These are phyloP conservation scores for Chitala chitala DNA, from an alignment of 2,113 vertebrate genomes.

Conservation along the genomic window DNA sequence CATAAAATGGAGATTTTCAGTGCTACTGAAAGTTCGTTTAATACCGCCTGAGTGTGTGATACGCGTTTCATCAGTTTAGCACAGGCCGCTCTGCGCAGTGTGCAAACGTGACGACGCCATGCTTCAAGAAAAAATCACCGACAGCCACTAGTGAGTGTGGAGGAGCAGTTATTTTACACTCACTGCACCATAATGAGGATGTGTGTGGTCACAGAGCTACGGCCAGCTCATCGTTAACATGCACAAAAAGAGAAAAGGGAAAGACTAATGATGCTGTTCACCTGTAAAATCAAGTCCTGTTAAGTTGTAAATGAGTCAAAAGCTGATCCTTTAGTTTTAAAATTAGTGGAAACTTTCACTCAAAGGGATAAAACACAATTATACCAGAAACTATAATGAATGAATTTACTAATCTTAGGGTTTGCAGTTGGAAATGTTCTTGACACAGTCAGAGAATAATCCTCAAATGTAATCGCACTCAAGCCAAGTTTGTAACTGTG, in stretches of 20 bases:
- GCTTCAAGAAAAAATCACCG: neutral
- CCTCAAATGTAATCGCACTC: neutral
- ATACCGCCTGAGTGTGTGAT: no score
- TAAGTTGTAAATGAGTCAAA: neutral
- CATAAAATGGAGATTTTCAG: no score
- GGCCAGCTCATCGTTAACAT: no score
- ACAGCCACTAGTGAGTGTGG: neutral
- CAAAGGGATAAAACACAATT: neutral
- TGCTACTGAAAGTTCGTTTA: no score
- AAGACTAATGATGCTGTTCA: neutral
- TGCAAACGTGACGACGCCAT: no score
- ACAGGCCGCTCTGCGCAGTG: no score
- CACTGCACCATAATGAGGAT: neutral
- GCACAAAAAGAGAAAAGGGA: neutral
- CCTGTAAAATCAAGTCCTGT: neutral
- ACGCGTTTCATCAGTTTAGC: no score
- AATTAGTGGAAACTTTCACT: neutral
- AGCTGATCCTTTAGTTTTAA: neutral
- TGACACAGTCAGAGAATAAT: neutral
- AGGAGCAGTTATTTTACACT: no score
- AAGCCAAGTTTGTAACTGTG: neutral
- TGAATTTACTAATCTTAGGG: neutral
- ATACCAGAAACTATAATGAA: conserved; percentile 6
- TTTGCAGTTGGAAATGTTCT: neutral
- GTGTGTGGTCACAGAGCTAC: no score